Evolutionary conservation across 2,888 invertebrate species (phyloP), one percentile per base, ranked within the genome.

Genomic region (Perdita meconis): DNA sequence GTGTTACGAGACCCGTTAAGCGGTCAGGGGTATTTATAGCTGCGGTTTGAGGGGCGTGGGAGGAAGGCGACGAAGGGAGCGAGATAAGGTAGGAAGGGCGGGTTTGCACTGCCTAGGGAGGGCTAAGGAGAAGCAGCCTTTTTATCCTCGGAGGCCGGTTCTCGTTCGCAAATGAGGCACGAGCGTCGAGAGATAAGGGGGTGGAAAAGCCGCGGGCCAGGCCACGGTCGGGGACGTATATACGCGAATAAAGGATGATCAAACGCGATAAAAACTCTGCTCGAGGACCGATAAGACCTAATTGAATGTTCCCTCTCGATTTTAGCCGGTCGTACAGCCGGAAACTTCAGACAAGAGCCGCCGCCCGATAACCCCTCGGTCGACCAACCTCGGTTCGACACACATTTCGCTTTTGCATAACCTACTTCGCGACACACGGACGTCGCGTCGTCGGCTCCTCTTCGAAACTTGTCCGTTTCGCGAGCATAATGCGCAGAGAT

Each of bases 91-190:
- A 19, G 34, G 53, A 38, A 24, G 50, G 42, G 34, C 30, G 34
- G 36, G 10, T 40, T 61, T 26, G 47, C n/a, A 30, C 30, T 6
- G 30, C 3, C 30, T 30, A 36, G 47, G 34, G 8, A 30, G 36
- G 40, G 34, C 24, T 13, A 44, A 47, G 60, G 56, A 66, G 53
- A 70, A 77, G 71, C 66, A 73, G 59, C 70, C 67, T 80, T 71
- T 74, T 79, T 66, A 69, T 75, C 81, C 78, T 75, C 68, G 60
- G 38, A 38, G 26, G 47, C 55, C 53, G 65, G 57, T 67, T 84
- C 74, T 82, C 81, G 86, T 78, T 82, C 81, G 83, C 84, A 87
- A 88, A 86, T 87, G 86, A 85, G 86, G 85, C 84, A 85, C 82
- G 76, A 85, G 83, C 78, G 78, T 55, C 66, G 78, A 84, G 87